Conservation (phyloP, 2,113 vertebrate species). For the Notarius lentiginosus region DNA sequence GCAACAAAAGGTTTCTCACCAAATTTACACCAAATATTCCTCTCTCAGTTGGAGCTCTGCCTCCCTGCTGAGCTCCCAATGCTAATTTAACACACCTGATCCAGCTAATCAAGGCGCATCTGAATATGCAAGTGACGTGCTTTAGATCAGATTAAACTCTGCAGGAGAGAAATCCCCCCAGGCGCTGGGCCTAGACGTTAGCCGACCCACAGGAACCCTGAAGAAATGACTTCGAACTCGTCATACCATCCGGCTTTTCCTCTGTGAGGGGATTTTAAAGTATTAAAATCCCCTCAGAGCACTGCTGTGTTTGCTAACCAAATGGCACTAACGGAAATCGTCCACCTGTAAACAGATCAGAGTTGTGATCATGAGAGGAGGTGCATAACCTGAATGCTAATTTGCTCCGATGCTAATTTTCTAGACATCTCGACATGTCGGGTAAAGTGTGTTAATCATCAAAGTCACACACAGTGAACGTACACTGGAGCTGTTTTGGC, state of each 20-base stretch:
- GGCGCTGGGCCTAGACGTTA: neutral
- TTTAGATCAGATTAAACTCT: conserved; percentile 29
- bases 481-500: conserved; percentile 57
- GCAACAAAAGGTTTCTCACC: neutral
- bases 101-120: conserved; percentile 32
- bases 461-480: conserved; percentile 64
- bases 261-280: neutral
- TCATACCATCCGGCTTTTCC: neutral
- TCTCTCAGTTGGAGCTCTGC: neutral
- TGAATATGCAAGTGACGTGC: conserved; percentile 19
- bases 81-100: conserved; percentile 33
- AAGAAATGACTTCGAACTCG: neutral
- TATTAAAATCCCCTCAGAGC: neutral
- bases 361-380: conserved; percentile 20
- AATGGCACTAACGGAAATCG: neutral
- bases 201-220: neutral
- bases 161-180: neutral
- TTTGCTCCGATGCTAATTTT: conserved; percentile 62
- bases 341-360: neutral
- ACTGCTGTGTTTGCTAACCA: neutral
- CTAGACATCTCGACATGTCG: conserved; percentile 60
- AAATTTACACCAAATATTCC: neutral
- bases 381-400: conserved; percentile 65
- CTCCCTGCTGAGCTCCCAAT: neutral
- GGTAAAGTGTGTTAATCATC: conserved; percentile 69